These are phyloP conservation scores for Shargacucullia verbasci DNA, from an alignment of 2,888 invertebrate genomes.

Conservation along the genomic window DNA sequence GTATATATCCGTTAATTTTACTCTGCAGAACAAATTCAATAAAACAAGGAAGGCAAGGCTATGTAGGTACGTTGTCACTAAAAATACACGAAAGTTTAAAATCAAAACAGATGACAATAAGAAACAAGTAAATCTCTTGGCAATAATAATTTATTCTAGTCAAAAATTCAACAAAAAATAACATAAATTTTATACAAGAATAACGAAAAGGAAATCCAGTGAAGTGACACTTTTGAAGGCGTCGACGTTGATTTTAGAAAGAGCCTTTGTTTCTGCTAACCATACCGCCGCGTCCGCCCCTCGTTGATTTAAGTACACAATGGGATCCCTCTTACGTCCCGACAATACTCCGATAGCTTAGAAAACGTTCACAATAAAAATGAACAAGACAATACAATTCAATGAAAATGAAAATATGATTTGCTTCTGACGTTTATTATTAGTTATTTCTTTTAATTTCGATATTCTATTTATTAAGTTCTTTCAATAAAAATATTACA, in stretches of 20 bases:
- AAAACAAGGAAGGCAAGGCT: no score
- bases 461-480: constrained; percentile 47
- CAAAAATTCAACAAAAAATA: constrained; percentile 42
- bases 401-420: constrained; percentile 78
- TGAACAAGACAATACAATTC: constrained; percentile 76
- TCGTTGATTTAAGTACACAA: constrained; percentile 83
- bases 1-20: no score
- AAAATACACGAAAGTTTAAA: neutral
- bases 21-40: no score
- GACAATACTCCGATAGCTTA: constrained; percentile 81
- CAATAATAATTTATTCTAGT: constrained; percentile 3
- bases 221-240: constrained; percentile 76
- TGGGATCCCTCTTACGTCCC: constrained; percentile 72
- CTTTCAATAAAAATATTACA: constrained; percentile 22
- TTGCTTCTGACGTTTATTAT: constrained; percentile 67
- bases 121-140: constrained; percentile 9
- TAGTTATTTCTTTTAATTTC: constrained; percentile 62
- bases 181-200: constrained; percentile 58
- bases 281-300: constrained; percentile 68
- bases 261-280: constrained; percentile 80
- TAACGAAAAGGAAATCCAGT: constrained; percentile 67
- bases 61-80: no score
- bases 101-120: constrained; percentile 11
- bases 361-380: constrained; percentile 83
- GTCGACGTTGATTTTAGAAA: constrained; percentile 75